Conservation (phyloP, 2,113 vertebrate genomes). For the Glaucidium brasilianum region DNA sequence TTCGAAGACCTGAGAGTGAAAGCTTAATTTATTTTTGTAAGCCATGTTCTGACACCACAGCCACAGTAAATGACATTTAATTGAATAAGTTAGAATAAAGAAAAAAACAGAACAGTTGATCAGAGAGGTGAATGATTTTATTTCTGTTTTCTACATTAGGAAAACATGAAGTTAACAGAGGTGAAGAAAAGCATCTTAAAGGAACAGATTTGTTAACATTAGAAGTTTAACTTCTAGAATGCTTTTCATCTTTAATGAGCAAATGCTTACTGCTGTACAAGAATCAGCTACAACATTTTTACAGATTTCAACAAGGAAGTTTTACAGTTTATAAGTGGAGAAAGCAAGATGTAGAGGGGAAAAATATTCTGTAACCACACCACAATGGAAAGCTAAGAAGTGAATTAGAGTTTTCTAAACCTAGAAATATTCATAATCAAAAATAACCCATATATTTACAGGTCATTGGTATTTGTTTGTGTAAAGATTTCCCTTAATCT, state of each 20-base stretch:
- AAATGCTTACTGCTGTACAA: neutral
- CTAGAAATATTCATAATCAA: neutral
- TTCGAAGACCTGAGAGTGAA: neutral
- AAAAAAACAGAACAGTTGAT: neutral
- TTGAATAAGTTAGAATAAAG: neutral
- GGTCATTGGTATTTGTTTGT: neutral
- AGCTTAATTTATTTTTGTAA: neutral
- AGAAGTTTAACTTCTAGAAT: neutral
- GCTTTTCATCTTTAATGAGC: neutral
- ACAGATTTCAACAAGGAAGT: neutral
- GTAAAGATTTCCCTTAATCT: neutral
- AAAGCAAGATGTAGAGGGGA: neutral
- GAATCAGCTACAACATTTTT: neutral
- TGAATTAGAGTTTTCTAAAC: neutral
- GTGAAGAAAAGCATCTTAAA: neutral
- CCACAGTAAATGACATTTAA: neutral
- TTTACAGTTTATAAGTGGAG: neutral
- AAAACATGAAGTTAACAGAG: neutral
- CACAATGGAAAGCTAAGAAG: neutral
- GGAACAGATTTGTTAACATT: neutral
- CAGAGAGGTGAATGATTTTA: neutral
- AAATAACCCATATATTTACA: neutral
- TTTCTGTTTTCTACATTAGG: neutral
- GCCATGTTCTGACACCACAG: neutral
- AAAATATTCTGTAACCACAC: neutral